Base-by-base conservation (phyloP, 2,113 vertebrate species). In the Protobothrops flavoviridis region DNA sequence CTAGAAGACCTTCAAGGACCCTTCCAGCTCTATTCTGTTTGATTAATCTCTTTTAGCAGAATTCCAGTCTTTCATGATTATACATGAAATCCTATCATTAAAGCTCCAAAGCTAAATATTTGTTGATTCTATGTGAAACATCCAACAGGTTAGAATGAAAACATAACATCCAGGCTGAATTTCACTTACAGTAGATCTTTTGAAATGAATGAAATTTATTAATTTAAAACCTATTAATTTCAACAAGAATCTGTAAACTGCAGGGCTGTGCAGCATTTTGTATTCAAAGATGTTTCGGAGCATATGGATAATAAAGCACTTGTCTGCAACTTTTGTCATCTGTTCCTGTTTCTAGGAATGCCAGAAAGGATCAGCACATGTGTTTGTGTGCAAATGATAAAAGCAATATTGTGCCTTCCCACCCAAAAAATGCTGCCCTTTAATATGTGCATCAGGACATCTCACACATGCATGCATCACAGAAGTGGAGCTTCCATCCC, bases 1-100 rank as follows among this genome's bases (percentile, higher is more conserved):
- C 48, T 50, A 50, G 48, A 50, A 50, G 48, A 50, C 48, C 48
- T 50, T 7, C 48, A 50, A 50, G 48, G 48, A 50, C 48, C 48
- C 48, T 9, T 10, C 48, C 48, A 50, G 48, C 48, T 50, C 48
- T 50, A 50, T 50, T 9, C 48, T 50, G 48, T 9, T 50, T 50
- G 48, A 50, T 50, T 50, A 50, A 69, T 64, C 52, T 69, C 87
- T 90, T 91, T 93, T 64, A 93, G 64, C 89, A 90, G 91, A 24
- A 5, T 3, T 0, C 59, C 92, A 39, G 21, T 21, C 90, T 93
- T 87, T 53, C 59, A 43, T 59, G 88, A 85, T 93, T 93, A 89
- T 33, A 93, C 57, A 92, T 93, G 7, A 55, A 91, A 48, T 48
- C 43, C 0, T 23, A 94, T 87, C 89, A 93, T 93, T 92, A 94